Conservation (phyloP, 1,140 invertebrate species). For the Cotesia vestalis region DNA sequence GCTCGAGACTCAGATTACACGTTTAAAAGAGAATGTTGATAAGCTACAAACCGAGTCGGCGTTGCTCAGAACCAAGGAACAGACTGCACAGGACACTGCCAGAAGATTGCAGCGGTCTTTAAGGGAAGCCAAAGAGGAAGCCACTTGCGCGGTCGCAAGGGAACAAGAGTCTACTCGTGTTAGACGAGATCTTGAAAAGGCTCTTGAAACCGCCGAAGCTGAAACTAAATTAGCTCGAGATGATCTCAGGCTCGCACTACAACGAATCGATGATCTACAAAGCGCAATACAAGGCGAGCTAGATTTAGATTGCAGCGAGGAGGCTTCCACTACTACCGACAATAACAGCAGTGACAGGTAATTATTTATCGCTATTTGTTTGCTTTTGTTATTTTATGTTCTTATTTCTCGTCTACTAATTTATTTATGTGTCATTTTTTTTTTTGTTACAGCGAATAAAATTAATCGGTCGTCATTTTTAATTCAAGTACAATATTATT, state of each 20-base stretch:
- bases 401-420: no score
- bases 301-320: constrained; percentile 68
- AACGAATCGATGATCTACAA: constrained; percentile 85
- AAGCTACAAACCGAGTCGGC: constrained; percentile 79
- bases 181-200: constrained; percentile 75
- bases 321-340: constrained; percentile 62
- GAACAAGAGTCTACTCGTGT: constrained; percentile 78
- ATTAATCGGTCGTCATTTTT: no score
- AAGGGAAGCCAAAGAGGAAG: constrained; percentile 79
- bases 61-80: constrained; percentile 75
- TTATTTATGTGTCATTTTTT: no score
- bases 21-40: constrained; percentile 86
- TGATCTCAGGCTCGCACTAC: constrained; percentile 82
- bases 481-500: no score
- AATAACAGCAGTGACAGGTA: constrained; percentile 72
- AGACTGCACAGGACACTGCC: constrained; percentile 77
- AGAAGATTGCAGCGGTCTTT: constrained; percentile 76
- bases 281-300: constrained; percentile 82
- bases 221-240: constrained; percentile 72
- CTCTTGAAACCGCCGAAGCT: constrained; percentile 72
- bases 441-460: no score
- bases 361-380: constrained; percentile 10
- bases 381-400: not conserved
- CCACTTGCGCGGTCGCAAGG: constrained; percentile 70
- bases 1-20: constrained; percentile 81